Conservation (phyloP, 2,888 invertebrate species). For the Stramonita haemastoma region DNA sequence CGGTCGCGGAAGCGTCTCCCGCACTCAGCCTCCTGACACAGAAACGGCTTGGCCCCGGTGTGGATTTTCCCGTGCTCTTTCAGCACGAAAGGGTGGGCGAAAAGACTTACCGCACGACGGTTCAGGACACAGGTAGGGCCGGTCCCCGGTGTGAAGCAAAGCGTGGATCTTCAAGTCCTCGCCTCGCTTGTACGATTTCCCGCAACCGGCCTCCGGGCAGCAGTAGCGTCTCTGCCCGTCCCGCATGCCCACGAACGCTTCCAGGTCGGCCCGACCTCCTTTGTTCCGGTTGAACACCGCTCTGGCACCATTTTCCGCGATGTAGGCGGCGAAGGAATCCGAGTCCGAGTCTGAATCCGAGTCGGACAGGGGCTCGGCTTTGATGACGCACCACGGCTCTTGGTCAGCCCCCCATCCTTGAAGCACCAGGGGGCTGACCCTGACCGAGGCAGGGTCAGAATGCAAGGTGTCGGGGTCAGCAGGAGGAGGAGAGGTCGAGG, state of each 20-base stretch:
- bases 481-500: neutral
- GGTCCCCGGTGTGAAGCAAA: neutral
- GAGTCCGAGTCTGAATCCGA: neutral
- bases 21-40: neutral
- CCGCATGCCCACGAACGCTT: neutral
- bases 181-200: slow-evolving; percentile 7
- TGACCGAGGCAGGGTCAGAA: neutral
- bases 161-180: slow-evolving; percentile 3
- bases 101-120: neutral
- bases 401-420: neutral
- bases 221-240: neutral
- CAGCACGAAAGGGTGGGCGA: neutral
- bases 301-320: neutral
- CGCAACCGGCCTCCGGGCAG: neutral
- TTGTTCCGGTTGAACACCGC: slow-evolving; percentile 10
- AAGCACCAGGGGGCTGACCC: neutral
- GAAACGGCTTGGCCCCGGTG: neutral
- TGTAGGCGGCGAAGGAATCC: neutral
- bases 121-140: neutral
- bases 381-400: slow-evolving; percentile 21
- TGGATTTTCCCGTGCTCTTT: neutral
- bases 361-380: neutral
- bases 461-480: neutral
- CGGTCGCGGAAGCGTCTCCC: neutral
- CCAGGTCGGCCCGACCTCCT: neutral